Evolutionary conservation across 64 coral and sea anemone genomes (phyloP).

Genomic region (Pocillopora verrucosa): DNA sequence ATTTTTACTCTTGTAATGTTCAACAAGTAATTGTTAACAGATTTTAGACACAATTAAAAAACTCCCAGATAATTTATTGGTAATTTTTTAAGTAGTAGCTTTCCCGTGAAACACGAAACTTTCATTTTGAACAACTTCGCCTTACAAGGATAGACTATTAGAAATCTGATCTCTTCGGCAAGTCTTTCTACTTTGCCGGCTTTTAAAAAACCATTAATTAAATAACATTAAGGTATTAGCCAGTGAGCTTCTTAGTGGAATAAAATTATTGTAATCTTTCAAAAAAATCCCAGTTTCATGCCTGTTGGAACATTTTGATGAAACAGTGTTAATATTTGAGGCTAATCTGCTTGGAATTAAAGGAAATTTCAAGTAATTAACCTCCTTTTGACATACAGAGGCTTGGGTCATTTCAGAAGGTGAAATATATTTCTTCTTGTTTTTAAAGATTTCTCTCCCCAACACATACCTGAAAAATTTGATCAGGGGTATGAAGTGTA

Average conservation of each 20-base stretch:
- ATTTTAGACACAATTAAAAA: too few relatives aligned
- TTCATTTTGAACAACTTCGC: not conserved
- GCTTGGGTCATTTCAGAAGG: not conserved
- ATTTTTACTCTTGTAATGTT: too few relatives aligned
- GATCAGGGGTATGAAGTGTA: too few relatives aligned
- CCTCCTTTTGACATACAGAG: not conserved
- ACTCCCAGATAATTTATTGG: not conserved
- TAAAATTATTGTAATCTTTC: not conserved
- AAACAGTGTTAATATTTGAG: not conserved
- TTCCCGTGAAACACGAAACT: slow-evolving; percentile 7
- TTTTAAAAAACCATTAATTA: not conserved
- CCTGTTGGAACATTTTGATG: too few relatives aligned
- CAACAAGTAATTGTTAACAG: too few relatives aligned
- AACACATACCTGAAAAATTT: not conserved
- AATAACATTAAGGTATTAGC: not conserved
- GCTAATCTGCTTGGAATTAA: not conserved
- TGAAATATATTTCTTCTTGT: not conserved
- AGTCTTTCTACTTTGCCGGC: not conserved
- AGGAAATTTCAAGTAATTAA: not conserved
- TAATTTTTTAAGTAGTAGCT: not conserved
- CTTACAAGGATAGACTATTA: not conserved
- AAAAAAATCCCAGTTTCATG: too few relatives aligned
- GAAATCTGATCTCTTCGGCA: not conserved
- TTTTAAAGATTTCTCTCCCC: not conserved
- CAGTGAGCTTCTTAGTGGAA: not conserved